Evolutionary conservation across 1,140 invertebrate species (phyloP).

Genomic region (Drosophila pandora): DNA sequence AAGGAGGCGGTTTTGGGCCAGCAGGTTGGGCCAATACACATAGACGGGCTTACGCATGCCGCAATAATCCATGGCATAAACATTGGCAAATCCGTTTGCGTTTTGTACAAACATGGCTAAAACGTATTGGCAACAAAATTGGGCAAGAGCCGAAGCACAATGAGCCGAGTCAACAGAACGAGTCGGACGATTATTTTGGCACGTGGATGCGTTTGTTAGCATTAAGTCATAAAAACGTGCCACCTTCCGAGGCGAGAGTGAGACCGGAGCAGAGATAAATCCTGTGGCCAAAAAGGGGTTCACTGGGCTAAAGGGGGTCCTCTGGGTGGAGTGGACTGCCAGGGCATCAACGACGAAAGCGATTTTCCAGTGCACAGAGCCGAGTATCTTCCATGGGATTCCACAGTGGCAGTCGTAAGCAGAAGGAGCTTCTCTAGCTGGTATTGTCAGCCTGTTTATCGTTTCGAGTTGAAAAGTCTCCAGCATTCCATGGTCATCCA

Average conservation of each 20-base stretch:
- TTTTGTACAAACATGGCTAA: constrained; percentile 82
- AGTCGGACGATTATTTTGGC: constrained; percentile 79
- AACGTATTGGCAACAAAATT: constrained; percentile 79
- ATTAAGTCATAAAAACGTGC: constrained; percentile 82
- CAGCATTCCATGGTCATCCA: constrained; percentile 10
- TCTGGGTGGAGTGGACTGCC: not conserved
- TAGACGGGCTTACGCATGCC: constrained; percentile 75
- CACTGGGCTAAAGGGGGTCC: not conserved
- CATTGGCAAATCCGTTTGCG: constrained; percentile 81
- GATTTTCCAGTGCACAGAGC: constrained; percentile 35
- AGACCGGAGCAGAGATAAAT: not conserved
- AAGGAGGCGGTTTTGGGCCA: not conserved
- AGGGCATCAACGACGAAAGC: constrained; percentile 18
- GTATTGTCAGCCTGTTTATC: constrained; percentile 72
- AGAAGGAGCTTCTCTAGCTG: constrained; percentile 48
- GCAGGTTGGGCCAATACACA: constrained; percentile 26
- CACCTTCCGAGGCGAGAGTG: constrained; percentile 11
- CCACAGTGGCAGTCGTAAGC: constrained; percentile 22
- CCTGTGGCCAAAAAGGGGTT: constrained; percentile 21
- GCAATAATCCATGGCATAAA: constrained; percentile 81
- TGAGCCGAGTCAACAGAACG: constrained; percentile 75
- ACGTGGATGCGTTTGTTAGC: constrained; percentile 81
- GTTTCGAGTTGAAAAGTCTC: constrained; percentile 66
- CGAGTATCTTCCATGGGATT: constrained; percentile 29
- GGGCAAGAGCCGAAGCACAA: constrained; percentile 55